phyloP scores from a whole-genome alignment of 2,888 invertebrate species.

The Vandiemenella viatica region DNA sequence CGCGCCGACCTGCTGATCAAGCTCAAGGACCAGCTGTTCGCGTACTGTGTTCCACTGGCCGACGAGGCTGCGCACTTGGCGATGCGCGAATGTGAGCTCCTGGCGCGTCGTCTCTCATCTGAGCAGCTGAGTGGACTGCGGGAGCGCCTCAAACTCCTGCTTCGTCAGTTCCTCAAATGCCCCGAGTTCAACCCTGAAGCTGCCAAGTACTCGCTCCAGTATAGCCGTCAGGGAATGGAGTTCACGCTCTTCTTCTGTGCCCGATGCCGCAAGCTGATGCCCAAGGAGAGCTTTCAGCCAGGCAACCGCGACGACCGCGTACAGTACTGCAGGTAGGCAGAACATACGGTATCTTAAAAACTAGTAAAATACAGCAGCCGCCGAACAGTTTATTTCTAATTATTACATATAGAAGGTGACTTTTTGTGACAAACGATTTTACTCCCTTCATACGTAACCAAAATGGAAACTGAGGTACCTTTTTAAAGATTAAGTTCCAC shows the following conservation, averaged over 20 bases:
- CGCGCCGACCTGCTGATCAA: conserved; percentile 53
- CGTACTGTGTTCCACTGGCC: conserved; percentile 20
- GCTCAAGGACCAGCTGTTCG: conserved; percentile 41
- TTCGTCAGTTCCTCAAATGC: conserved; percentile 38
- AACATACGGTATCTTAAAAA: too few species aligned
- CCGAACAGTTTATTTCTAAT: too few species aligned
- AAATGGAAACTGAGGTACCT: too few species aligned
- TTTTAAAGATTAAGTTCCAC: too few species aligned
- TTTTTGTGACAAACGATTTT: too few species aligned
- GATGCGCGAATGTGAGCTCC: conserved; percentile 55
- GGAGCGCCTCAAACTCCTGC: conserved; percentile 40
- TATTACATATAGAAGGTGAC: too few species aligned
- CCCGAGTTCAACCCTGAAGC: conserved; percentile 42
- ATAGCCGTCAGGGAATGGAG: conserved; percentile 25
- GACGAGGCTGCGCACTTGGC: conserved; percentile 43
- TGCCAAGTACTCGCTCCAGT: conserved; percentile 27
- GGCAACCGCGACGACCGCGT: conserved; percentile 36
- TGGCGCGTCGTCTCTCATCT: conserved; percentile 45
- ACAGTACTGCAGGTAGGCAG: too few species aligned
- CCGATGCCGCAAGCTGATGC: not conserved
- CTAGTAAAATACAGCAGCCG: too few species aligned
- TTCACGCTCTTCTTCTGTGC: not conserved
- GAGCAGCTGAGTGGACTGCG: conserved; percentile 47
- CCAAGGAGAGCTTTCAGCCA: conserved; percentile 14
- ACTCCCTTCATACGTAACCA: too few species aligned